phyloP scores from a whole-genome alignment of 2,797 vertebrate species.

The Poeciliopsis infans region DNA sequence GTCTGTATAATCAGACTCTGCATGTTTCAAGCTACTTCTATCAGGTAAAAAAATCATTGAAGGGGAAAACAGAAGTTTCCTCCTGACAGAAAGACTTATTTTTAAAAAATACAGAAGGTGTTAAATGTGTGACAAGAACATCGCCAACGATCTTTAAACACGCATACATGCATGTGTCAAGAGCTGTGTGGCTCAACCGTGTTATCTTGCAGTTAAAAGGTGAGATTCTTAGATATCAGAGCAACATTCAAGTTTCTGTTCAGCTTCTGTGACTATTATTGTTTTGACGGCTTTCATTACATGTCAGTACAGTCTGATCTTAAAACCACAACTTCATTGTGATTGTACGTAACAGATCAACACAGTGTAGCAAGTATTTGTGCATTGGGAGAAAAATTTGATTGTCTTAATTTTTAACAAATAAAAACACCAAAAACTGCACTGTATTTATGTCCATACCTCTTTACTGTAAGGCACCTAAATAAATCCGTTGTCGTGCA shows the following conservation, averaged over 20 bases:
- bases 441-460: neutral
- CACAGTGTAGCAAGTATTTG: neutral
- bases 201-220: constrained; percentile 42
- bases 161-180: constrained; percentile 7
- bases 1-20: constrained; percentile 24
- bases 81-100: constrained; percentile 22
- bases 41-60: constrained; percentile 32
- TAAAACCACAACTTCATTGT: neutral
- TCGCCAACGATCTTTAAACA: constrained; percentile 29
- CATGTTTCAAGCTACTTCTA: constrained; percentile 15
- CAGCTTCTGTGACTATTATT: constrained; percentile 7
- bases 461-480: neutral
- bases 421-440: neutral
- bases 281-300: neutral
- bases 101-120: constrained; percentile 23
- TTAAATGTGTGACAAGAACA: constrained; percentile 48
- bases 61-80: constrained; percentile 45
- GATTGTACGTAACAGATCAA: neutral
- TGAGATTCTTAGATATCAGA: constrained; percentile 27
- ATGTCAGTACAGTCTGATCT: neutral
- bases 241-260: constrained; percentile 20
- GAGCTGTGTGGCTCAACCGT: constrained; percentile 16
- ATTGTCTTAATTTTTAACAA: neutral
- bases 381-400: neutral
- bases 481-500: too few relatives aligned